A percentile compares a stretch with the other conserved stretches of the same genome.
Evolutionary conservation across 2,113 vertebrate species (phyloP).

Genomic region (Leptodactylus fuscus): DNA sequence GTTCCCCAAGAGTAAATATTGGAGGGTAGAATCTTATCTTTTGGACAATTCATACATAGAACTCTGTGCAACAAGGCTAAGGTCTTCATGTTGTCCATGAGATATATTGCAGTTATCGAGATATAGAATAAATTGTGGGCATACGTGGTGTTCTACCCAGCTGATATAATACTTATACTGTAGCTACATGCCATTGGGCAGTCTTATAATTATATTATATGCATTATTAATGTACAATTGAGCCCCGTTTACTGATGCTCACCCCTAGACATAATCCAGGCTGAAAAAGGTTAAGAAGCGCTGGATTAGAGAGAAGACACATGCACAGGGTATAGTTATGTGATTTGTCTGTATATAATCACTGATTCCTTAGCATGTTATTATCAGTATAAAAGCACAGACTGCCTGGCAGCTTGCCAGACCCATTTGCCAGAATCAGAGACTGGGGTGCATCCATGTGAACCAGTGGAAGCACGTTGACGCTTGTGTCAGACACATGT

Average conservation of each 20-base stretch:
- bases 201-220: not conserved
- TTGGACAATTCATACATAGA: too few relatives aligned
- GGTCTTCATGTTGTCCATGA: too few relatives aligned
- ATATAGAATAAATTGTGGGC: too few relatives aligned
- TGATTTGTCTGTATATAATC: slow-evolving; percentile 52
- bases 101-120: too few relatives aligned
- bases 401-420: slow-evolving; percentile 40
- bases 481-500: slow-evolving; percentile 37
- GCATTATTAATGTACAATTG: not conserved
- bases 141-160: not conserved
- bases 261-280: not conserved
- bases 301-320: slow-evolving; percentile 29
- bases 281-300: slow-evolving; percentile 9
- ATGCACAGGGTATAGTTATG: slow-evolving; percentile 39
- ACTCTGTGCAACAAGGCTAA: too few relatives aligned
- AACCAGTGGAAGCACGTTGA: not conserved
- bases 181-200: not conserved
- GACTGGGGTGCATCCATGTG: not conserved
- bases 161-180: not conserved
- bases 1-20: too few relatives aligned
- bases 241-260: not conserved
- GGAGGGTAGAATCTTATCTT: too few relatives aligned
- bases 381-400: slow-evolving; percentile 50
- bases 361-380: slow-evolving; percentile 37
- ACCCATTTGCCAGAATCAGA: slow-evolving; percentile 5